phyloP scores from a whole-genome alignment of 1,140 invertebrate genomes.

The silkworm (Bombyx mori) region ASM3026992v2 NC_085129.1:9531001-9531500 shows the following conservation, averaged over 20 bases:
- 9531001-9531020: too few relatives aligned
- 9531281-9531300: constrained; percentile 2
- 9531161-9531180: not conserved
- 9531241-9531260: constrained; percentile 16
- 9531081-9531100: constrained; percentile 58
- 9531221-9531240: constrained; percentile 10
- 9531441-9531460: constrained; percentile 59
- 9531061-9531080: constrained; percentile 11
- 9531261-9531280: constrained; percentile 6
- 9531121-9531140: not conserved
- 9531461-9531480: constrained; percentile 8
- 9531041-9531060: too few relatives aligned
- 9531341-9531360: not conserved
- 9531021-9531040: too few relatives aligned
- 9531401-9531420: constrained; percentile 67
- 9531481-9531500: too few relatives aligned
- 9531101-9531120: not conserved
- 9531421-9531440: constrained; percentile 47
- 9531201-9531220: not conserved
- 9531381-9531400: constrained; percentile 50
- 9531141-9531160: not conserved
- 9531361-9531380: constrained; percentile 12
- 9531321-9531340: not conserved
- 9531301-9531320: constrained; percentile 1
- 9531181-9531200: not conserved